A percentile compares a stretch with the other conserved stretches of the same genome.
Evolutionary conservation across 2,113 vertebrate genomes (phyloP).

Genomic region (Plotosus lineatus): DNA sequence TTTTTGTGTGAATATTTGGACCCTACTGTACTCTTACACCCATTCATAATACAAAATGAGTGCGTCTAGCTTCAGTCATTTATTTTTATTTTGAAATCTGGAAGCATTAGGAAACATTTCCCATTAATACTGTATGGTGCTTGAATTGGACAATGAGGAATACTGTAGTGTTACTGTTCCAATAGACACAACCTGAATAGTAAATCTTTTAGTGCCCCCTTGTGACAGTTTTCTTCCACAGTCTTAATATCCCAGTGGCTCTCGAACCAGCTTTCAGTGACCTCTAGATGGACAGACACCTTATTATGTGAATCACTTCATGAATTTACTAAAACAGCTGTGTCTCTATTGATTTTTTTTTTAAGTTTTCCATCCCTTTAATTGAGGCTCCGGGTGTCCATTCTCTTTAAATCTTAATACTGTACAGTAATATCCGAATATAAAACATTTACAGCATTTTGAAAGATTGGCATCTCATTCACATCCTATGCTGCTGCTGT

Average conservation of each 20-base stretch:
- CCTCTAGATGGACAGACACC: background rate
- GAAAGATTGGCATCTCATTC: background rate
- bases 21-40: background rate
- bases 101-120: background rate
- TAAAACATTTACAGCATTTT: background rate
- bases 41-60: background rate
- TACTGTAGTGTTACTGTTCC: background rate
- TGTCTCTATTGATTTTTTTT: background rate
- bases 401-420: background rate
- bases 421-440: background rate
- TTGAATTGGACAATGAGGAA: background rate
- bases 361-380: background rate
- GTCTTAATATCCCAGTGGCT: background rate
- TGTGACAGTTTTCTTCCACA: constrained; percentile 26
- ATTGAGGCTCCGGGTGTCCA: background rate
- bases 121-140: background rate
- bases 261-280: background rate
- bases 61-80: background rate
- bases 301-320: background rate
- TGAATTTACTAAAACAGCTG: background rate
- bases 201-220: constrained; percentile 37
- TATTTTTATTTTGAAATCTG: background rate
- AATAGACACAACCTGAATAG: background rate
- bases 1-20: background rate
- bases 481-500: background rate